Conservation (phyloP, 1,140 invertebrate genomes). For the Homalodisca vitripennis region DNA sequence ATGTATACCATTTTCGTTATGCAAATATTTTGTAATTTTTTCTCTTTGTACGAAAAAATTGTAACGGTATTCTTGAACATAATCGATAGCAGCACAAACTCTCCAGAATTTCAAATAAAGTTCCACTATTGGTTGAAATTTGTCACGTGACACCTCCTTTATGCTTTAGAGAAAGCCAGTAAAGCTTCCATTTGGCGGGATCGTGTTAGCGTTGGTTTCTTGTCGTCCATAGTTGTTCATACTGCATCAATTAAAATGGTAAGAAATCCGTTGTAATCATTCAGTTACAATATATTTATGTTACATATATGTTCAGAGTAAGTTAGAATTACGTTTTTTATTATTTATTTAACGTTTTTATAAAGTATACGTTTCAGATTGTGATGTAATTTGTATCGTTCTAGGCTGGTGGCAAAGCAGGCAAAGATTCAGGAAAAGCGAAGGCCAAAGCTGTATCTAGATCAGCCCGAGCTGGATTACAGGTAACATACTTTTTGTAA, state of each 20-base stretch:
- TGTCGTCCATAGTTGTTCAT: neutral
- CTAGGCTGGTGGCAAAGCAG: slow-evolving; percentile 98
- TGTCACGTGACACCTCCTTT: slow-evolving; percentile 24
- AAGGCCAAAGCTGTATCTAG: slow-evolving; percentile 98
- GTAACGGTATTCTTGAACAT: slow-evolving; percentile 8
- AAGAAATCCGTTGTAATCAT: slow-evolving; percentile 14
- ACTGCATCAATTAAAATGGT: slow-evolving; percentile 25
- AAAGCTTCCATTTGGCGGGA: slow-evolving; percentile 30
- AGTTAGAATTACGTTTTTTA: neutral
- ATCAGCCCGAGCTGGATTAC: slow-evolving; percentile 95
- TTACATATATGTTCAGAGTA: neutral
- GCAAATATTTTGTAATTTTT: no score
- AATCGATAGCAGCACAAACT: slow-evolving; percentile 22
- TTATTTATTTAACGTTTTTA: neutral
- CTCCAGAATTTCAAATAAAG: slow-evolving; percentile 2
- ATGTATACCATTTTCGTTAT: no score
- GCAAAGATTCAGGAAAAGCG: slow-evolving; percentile 99
- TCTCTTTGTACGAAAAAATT: slow-evolving; percentile 19
- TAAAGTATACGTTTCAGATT: neutral
- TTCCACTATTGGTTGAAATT: neutral
- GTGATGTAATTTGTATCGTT: slow-evolving; percentile 41
- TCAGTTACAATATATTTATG: neutral
- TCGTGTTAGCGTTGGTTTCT: slow-evolving; percentile 30
- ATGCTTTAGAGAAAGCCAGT: slow-evolving; percentile 10
- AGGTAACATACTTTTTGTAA: no score